A percentile compares a stretch with the other conserved stretches of the same genome.
These are phyloP conservation scores for Mesocricetus auratus DNA, from an alignment of 2,113 vertebrate species.

Conservation along the genomic window DNA sequence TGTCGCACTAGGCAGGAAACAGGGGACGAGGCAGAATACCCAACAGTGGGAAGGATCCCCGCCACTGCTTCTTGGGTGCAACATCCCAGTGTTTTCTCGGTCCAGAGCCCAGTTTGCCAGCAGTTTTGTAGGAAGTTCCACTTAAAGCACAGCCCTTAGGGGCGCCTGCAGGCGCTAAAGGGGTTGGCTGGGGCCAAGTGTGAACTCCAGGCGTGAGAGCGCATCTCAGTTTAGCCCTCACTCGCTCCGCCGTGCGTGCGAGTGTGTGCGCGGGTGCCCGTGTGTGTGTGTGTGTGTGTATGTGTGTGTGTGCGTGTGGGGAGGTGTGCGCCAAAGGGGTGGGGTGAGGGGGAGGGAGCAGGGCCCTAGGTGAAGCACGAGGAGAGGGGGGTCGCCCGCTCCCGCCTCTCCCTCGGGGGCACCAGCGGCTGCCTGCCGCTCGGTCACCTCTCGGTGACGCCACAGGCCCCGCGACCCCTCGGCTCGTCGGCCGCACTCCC, in stretches of 20 bases:
- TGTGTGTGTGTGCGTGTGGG: slow-evolving; percentile 69
- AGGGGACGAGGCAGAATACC: not conserved
- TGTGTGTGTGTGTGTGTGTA: slow-evolving; percentile 46
- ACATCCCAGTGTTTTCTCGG: not conserved
- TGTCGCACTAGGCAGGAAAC: not conserved
- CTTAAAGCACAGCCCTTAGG: not conserved
- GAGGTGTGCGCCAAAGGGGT: slow-evolving; percentile 73
- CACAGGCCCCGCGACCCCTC: slow-evolving; percentile 24
- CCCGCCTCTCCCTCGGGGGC: not conserved
- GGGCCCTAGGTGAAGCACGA: slow-evolving; percentile 59
- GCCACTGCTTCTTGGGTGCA: not conserved
- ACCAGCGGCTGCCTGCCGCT: not conserved
- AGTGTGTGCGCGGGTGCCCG: slow-evolving; percentile 52
- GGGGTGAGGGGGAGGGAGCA: slow-evolving; percentile 49
- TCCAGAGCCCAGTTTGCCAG: not conserved
- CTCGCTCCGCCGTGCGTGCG: slow-evolving; percentile 56
- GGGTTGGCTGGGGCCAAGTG: not conserved
- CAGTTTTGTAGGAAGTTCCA: slow-evolving; percentile 49
- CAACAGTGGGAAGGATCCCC: not conserved
- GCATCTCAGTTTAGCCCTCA: slow-evolving; percentile 63
- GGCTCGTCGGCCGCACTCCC: not conserved
- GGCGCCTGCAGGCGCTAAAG: not conserved
- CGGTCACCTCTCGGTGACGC: not conserved
- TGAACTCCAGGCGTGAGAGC: slow-evolving; percentile 24
- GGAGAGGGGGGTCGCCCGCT: slow-evolving; percentile 1